These are phyloP conservation scores for Zoanthus solanderi DNA, from an alignment of 92 coral and sea anemone species.

Conservation along the genomic window DNA sequence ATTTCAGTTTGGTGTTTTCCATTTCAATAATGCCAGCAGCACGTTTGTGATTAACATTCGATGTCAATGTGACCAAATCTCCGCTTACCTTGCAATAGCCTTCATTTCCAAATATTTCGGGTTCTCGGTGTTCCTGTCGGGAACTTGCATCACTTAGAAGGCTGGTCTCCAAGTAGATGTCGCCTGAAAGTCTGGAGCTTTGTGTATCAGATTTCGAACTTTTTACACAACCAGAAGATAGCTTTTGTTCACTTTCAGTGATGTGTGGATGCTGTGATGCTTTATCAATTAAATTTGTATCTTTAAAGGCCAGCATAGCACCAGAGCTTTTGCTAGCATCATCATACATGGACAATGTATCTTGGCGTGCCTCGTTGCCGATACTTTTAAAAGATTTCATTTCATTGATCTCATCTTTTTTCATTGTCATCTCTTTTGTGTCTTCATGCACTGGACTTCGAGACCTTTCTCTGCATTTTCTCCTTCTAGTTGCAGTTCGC, in stretches of 20 bases:
- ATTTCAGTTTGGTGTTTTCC: not conserved
- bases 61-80: not conserved
- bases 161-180: not conserved
- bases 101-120: not conserved
- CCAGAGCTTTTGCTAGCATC: not conserved
- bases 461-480: slow-evolving; percentile 41
- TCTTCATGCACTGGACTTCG: not conserved
- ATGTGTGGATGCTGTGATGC: not conserved
- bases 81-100: too few species aligned
- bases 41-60: not conserved
- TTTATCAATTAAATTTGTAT: not conserved
- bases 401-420: not conserved
- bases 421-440: not conserved
- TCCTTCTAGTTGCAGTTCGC: slow-evolving; percentile 53
- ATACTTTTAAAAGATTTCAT: not conserved
- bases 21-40: not conserved
- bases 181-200: not conserved
- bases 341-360: not conserved
- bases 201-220: not conserved
- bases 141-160: not conserved
- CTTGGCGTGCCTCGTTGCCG: not conserved
- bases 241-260: not conserved
- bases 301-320: not conserved
- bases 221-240: not conserved
- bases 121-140: not conserved